These are phyloP conservation scores for Rattus rattus DNA, from an alignment of 2,113 vertebrate species.

Conservation along the genomic window DNA sequence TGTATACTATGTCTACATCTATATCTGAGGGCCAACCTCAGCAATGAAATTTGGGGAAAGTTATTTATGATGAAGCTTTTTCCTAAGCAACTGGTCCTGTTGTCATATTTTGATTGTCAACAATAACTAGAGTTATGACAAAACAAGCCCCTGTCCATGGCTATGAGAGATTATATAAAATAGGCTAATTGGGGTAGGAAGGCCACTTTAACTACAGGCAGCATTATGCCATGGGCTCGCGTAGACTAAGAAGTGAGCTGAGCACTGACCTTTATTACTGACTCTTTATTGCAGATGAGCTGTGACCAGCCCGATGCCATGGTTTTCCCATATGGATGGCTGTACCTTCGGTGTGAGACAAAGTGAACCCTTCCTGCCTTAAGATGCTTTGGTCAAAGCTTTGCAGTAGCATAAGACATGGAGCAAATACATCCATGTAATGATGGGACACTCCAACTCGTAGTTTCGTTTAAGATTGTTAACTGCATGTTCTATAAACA, in stretches of 20 bases:
- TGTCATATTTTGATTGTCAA: neutral
- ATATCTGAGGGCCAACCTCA: neutral
- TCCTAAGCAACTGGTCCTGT: neutral
- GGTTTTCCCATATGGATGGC: neutral
- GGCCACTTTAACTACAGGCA: neutral
- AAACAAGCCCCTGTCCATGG: rapidly evolving
- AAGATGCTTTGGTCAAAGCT: neutral
- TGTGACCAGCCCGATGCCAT: neutral
- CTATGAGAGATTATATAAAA: neutral
- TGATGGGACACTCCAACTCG: neutral
- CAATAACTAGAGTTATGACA: neutral
- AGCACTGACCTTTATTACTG: too few species aligned
- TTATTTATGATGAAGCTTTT: neutral
- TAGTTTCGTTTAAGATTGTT: neutral
- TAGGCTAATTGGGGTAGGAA: neutral
- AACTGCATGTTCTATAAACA: neutral
- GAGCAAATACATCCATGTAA: neutral
- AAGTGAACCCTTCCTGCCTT: neutral
- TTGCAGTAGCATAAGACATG: neutral
- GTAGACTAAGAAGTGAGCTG: neutral
- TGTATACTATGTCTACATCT: neutral
- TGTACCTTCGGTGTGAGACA: too few species aligned
- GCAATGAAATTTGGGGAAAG: neutral
- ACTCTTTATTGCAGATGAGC: neutral
- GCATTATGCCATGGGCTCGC: neutral